phyloP scores from a whole-genome alignment of 2,797 vertebrate genomes.

The Crypturellus tataupa region DNA sequence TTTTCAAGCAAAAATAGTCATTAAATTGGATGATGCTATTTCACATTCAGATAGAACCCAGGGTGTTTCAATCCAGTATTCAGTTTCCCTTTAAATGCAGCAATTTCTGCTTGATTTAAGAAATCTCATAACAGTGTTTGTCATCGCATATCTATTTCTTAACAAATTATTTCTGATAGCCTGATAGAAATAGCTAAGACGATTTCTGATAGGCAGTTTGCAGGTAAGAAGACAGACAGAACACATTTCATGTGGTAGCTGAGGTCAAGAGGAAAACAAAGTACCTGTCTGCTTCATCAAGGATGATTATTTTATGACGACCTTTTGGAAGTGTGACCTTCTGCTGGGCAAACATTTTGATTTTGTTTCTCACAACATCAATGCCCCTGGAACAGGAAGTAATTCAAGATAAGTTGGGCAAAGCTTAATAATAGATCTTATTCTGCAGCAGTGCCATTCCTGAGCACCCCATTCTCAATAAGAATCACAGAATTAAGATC shows the following conservation, averaged over 20 bases:
- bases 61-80: neutral
- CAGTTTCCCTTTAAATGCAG: neutral
- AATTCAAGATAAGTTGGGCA: neutral
- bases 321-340: slow-evolving; percentile 96
- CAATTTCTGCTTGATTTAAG: neutral
- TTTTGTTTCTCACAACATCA: slow-evolving; percentile 98
- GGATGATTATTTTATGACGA: slow-evolving; percentile 96
- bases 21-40: neutral
- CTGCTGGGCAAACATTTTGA: slow-evolving; percentile 99
- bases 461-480: neutral
- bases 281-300: slow-evolving; percentile 98
- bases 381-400: slow-evolving; percentile 87
- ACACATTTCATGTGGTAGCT: neutral
- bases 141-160: neutral
- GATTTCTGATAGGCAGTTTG: neutral
- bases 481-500: too few relatives aligned
- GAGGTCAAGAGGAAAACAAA: neutral
- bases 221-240: neutral
- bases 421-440: neutral
- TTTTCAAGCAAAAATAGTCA: neutral
- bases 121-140: neutral
- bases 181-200: neutral
- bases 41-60: neutral
- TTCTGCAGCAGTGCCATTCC: neutral
- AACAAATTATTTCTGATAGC: neutral